phyloP scores from a whole-genome alignment of 2,113 vertebrate species.

The Scatophagus argus region DNA sequence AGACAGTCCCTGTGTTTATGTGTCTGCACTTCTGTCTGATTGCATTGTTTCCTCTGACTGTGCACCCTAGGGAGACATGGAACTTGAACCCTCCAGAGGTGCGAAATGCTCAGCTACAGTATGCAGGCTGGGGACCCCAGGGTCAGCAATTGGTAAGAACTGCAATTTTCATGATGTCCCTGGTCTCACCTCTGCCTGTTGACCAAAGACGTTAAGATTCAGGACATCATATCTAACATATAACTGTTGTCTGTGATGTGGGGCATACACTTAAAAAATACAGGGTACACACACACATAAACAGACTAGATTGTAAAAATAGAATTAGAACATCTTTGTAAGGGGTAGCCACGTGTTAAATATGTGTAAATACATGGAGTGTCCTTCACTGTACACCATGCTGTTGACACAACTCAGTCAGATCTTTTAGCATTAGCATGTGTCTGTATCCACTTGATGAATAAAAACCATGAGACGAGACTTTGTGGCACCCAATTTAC shows the following conservation, averaged over 20 bases:
- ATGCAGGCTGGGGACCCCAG: constrained; percentile 95
- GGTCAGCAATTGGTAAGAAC: constrained; percentile 96
- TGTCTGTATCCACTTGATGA: neutral
- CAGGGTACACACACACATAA: neutral
- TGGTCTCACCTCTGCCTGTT: neutral
- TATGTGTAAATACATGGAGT: neutral
- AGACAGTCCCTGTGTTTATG: constrained; percentile 7
- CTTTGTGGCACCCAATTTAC: no score
- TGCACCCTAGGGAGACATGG: constrained; percentile 89
- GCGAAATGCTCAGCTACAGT: constrained; percentile 93
- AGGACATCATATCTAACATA: neutral
- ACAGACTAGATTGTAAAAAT: neutral
- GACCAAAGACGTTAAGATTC: neutral
- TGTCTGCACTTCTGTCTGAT: constrained; percentile 22
- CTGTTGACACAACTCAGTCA: neutral
- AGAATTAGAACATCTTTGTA: neutral
- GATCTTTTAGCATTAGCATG: neutral
- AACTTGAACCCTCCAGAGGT: constrained; percentile 96
- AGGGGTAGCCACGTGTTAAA: neutral
- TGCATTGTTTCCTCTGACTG: constrained; percentile 11
- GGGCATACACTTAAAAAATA: neutral
- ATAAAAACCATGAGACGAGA: no score
- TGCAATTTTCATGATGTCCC: constrained; percentile 11
- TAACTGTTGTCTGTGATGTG: neutral
- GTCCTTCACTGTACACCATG: neutral